A percentile compares a stretch with the other conserved stretches of the same genome.
Conservation (phyloP, 2,888 invertebrate genomes). For the Exocentrus adspersus region DNA sequence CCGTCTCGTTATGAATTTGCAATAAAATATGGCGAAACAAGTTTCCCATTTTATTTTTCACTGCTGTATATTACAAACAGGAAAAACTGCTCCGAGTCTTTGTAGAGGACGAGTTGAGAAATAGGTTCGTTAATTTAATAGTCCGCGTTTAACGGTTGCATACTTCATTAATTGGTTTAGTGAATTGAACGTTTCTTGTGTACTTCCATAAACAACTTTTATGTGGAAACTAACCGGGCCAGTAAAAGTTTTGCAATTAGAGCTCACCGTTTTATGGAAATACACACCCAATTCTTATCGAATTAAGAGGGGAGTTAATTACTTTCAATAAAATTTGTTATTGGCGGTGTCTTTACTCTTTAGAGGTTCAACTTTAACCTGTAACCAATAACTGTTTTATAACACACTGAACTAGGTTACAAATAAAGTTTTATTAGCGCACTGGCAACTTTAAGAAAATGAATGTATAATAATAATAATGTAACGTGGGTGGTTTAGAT, state of each 20-base stretch:
- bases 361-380: neutral
- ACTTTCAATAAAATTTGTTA: conserved; percentile 10
- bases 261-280: conserved; percentile 13
- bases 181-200: conserved; percentile 6
- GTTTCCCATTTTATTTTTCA: conserved; percentile 18
- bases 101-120: conserved; percentile 17
- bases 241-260: conserved; percentile 19
- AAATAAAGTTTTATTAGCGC: too few relatives aligned
- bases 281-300: conserved; percentile 1
- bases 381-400: too few relatives aligned
- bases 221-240: conserved; percentile 4
- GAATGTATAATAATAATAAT: too few relatives aligned
- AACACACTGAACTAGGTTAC: too few relatives aligned
- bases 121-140: conserved; percentile 12
- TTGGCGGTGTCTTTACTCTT: neutral
- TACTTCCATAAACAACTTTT: conserved; percentile 11
- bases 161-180: conserved; percentile 8
- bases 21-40: conserved; percentile 18
- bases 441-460: too few relatives aligned
- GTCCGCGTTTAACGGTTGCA: conserved; percentile 3
- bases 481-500: too few relatives aligned
- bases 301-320: conserved; percentile 17
- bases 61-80: conserved; percentile 3
- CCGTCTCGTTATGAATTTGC: conserved; percentile 20
- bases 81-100: conserved; percentile 20